phyloP scores from a whole-genome alignment of 1,140 invertebrate genomes.

The Cydia fagiglandana region DNA sequence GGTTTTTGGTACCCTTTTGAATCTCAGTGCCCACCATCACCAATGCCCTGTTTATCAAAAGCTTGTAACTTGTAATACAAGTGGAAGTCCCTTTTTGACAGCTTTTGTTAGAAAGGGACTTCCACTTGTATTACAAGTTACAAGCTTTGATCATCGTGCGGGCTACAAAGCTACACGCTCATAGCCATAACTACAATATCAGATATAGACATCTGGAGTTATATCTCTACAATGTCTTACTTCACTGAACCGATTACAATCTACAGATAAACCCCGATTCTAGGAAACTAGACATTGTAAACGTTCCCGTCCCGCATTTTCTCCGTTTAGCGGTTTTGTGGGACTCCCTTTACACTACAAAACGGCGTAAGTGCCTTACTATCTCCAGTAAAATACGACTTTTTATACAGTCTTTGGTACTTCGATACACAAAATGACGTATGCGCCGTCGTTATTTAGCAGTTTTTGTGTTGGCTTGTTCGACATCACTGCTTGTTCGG shows the following conservation, averaged over 20 bases:
- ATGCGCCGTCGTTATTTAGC: background rate
- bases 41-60: too few relatives aligned
- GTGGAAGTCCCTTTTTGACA: too few relatives aligned
- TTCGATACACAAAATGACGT: background rate
- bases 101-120: too few relatives aligned
- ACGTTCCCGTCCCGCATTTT: conserved; percentile 20
- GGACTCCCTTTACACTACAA: background rate
- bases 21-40: too few relatives aligned
- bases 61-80: too few relatives aligned
- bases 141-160: too few relatives aligned
- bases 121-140: too few relatives aligned
- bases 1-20: too few relatives aligned
- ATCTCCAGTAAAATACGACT: background rate
- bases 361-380: background rate
- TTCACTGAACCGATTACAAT: background rate
- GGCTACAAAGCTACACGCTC: too few relatives aligned
- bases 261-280: background rate
- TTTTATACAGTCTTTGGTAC: background rate
- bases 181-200: background rate
- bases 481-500: conserved; percentile 47
- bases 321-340: conserved; percentile 31
- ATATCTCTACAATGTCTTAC: conserved; percentile 1
- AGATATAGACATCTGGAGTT: background rate
- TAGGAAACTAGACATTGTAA: conserved; percentile 1
- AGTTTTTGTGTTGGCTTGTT: conserved; percentile 50